Base-by-base conservation (phyloP, 2,113 vertebrate species). In the Gopherus flavomarginatus region DNA sequence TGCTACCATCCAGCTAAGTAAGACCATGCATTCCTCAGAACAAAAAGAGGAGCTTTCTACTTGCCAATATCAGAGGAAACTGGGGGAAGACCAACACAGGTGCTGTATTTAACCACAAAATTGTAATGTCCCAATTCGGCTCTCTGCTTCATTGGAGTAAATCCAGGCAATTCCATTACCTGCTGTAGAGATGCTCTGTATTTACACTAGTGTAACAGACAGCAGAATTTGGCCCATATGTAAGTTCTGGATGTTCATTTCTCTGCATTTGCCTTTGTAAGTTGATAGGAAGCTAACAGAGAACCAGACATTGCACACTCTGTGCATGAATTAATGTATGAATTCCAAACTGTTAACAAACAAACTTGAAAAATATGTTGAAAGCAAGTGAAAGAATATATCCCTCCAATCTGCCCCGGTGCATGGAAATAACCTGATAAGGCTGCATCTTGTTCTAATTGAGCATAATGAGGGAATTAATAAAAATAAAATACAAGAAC, bases 301-400 rank as follows among this genome's bases (percentile, higher is more conserved):
- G 96, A 97, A 52, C 42, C 83, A 93, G 81, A 86, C 17, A 75
- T 88, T 77, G 81, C 52, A 95, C 79, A 88, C 35, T 95, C n/a
- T 94, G 84, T 49, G 31, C 91, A 62, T 79, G 90, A 88, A 78
- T 81, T 89, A 95, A 87, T 80, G 97, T 72, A n/a, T 72, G 79
- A 81, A 96, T 97, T 97, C 81, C 92, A 97, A 88, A 97, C 62
- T 65, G 81, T 77, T 91, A 93, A 49, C 78, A 96, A 96, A 80
- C 90, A 97, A 80, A 11, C 88, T 95, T 96, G 91, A 97, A 95
- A 97, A 96, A 82, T 52, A 90, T 96, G 92, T 97, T 96, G 88
- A 19, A 3, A 80, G 93, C 92, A 95, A 95, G 77, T 92, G 42
- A 89, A 57, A 96, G 87, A 90, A 93, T 95, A 96, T 89, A 94